Base-by-base conservation (phyloP, 30 jellyfish, hydroid and myxozoan genomes). In the Haliclystus octoradiatus region DNA sequence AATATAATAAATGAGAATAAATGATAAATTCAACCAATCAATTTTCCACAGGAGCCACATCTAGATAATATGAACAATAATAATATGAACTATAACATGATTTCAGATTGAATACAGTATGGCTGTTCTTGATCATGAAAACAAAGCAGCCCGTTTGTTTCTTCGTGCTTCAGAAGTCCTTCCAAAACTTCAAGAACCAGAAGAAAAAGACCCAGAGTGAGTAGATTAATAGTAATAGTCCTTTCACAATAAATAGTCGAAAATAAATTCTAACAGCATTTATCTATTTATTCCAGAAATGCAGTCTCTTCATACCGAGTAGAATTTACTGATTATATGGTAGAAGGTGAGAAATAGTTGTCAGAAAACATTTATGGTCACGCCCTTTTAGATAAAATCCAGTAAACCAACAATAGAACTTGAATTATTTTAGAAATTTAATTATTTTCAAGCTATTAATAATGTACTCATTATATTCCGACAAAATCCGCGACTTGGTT, bases 301-400 rank as follows among this genome's bases (percentile, higher is more conserved):
- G 77, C 76, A 30, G 63, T 53, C 49, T 80, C 92, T 50, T 93
- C 94, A 24, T 92, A 91, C 71, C 52, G 99, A 65, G 82, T 84
- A 95, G 99, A 92, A 67, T 92, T 80, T 79, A 95, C 99, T 19
- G 93, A 84, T 27, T 92, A 92, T 75, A 92, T 92, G 99, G 80
- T 92, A 32, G 99, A 92, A 84, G 99, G 97, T 88, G 72, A 22
- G 22, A 4, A n/a, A n/a, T n/a, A n/a, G n/a, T n/a, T n/a, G n/a
- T n/a, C n/a, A n/a, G n/a, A n/a, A n/a, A n/a, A n/a, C n/a, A n/a
- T n/a, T n/a, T n/a, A n/a, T n/a, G n/a, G n/a, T n/a, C n/a, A n/a
- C n/a, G n/a, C n/a, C n/a, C n/a, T n/a, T n/a, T n/a, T n/a, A n/a
- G n/a, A n/a, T n/a, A n/a, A n/a, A n/a, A n/a, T n/a, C n/a, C n/a